These are phyloP conservation scores for Tetramorium simillimum DNA, from an alignment of 1,140 invertebrate species.

Conservation along the genomic window DNA sequence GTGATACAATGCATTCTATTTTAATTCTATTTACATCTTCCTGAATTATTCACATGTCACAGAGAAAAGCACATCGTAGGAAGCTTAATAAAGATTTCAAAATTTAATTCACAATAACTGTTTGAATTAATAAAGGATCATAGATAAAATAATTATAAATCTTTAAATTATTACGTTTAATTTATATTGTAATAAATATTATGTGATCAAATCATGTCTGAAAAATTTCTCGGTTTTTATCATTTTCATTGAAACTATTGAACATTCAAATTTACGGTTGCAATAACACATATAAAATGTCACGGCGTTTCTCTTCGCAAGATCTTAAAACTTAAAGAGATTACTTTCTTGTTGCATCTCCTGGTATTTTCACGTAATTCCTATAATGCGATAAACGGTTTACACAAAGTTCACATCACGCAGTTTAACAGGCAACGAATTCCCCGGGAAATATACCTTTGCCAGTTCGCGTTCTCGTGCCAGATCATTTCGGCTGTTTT, in stretches of 20 bases:
- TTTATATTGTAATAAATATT: not conserved
- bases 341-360: not conserved
- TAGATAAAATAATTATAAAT: not conserved
- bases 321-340: not conserved
- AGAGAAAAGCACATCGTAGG: not conserved
- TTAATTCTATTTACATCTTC: not conserved
- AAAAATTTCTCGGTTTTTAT: not conserved
- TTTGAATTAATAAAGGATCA: not conserved
- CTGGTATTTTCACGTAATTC: not conserved
- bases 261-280: not conserved
- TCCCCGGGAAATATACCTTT: not conserved
- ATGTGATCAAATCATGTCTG: too few relatives aligned
- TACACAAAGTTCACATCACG: not conserved
- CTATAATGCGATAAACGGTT: slow-evolving; percentile 14
- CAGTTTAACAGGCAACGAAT: not conserved
- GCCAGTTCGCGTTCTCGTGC: not conserved
- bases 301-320: not conserved
- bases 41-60: not conserved
- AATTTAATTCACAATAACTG: not conserved
- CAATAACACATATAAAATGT: not conserved
- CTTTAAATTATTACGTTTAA: not conserved
- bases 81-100: not conserved
- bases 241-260: not conserved
- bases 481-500: slow-evolving; percentile 4
- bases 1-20: not conserved